Evolutionary conservation across 1,140 invertebrate species (phyloP), one percentile per base, ranked within the genome.

Genomic region (Heliconius himera): DNA sequence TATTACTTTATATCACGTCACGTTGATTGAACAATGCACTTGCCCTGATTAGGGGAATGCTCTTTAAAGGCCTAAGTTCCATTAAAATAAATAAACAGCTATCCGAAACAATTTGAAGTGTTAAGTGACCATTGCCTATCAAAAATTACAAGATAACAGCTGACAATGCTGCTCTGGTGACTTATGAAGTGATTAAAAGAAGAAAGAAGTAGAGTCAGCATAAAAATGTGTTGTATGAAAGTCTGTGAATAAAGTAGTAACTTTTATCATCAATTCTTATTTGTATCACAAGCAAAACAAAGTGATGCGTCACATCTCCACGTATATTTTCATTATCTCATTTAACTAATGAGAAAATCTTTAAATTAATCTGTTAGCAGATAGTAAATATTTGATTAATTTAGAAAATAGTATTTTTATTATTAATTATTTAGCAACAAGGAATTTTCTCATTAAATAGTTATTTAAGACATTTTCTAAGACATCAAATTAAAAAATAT

Each of bases 81-180:
- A 93, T 93, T 92, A 93, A 91, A 93, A 93, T 94, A 94, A 94
- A 93, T 92, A 92, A 92, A 91, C 85, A 88, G 87, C 90, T 85
- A 93, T 93, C 86, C 80, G 83, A 89, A 93, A 91, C 93, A 89
- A 93, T 94, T 91, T 88, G 85, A 89, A 91, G 93, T 91, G 93
- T 93, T 93, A 94, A 94, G 91, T 94, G 91, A 90, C 90, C 92
- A 85, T 88, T 88, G 89, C 83, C 90, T 93, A 94, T 94, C 93
- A 94, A 93, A 94, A 93, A 94, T 93, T 94, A 93, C 90, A 78
- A 89, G 93, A 94, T 93, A 94, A 92, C 77, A 78, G 66, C 74
- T 83, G 85, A 93, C 92, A 93, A 94, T 90, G 88, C 85, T 84
- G 78, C 84, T 77, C 83, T 74, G 81, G 90, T 94, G 91, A 94